Base-by-base conservation (phyloP, 2,797 vertebrate species). In the Triplophysa yarkandensis region DNA sequence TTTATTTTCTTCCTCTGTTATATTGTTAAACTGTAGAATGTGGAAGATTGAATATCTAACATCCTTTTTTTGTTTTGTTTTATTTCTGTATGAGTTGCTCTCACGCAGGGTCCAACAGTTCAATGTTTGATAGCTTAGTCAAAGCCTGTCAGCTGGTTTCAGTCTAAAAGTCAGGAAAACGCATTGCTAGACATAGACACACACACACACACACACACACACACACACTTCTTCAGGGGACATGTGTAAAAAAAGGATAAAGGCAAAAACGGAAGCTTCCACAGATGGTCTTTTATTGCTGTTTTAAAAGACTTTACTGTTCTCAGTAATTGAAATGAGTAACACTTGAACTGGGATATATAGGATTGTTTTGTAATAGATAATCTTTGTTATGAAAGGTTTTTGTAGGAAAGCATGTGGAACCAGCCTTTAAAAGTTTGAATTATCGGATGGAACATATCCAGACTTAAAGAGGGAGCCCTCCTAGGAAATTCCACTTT, bases 101-200 rank as follows among this genome's bases (percentile, higher is more conserved):
- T 32, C 21, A 36, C 1, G 4, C 1, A 30, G 52, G 66, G 50
- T 66, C 63, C 19, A 77, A 77, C 71, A 66, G 68, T 64, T 17
- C 69, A 3, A 17, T 62, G 55, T 44, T 9, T 25, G 48, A 23
- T 14, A 19, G 14, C 60, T 28, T 44, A 58, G 46, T 39, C 16
- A 36, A 64, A 19, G 32, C 64, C 71, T 25, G 36, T 60, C 1
- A 52, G 13, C 57, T 70, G 69, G 84, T 64, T 85, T 77, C 27
- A 25, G 16, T 75, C 64, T 17, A 16, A 68, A 25, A 52, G 27
- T 65, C 4, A 64, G 10, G n/a, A 30, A 69, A 61, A 30, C 70
- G 64, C 28, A 46, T 39, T 2, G 4, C 63, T 46, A 36, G 68
- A 48, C 58, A 21, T 66, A 21, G 6, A 17, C 7, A 23, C 17